Conservation (phyloP, 1,140 invertebrate species). For the Streblospio benedicti region DNA sequence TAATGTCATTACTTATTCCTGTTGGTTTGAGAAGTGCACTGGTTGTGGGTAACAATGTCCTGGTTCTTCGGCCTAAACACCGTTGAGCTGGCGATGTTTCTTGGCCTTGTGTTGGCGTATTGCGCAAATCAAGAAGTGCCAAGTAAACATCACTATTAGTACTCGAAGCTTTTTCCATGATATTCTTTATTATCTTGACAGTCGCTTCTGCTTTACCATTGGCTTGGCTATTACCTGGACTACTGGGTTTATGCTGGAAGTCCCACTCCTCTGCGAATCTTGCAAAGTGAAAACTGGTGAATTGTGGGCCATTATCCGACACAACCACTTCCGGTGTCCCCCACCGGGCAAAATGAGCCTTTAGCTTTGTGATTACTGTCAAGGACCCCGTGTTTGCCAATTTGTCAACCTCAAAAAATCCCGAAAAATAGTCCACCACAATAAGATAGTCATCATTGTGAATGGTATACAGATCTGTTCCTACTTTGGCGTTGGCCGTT, state of each 20-base stretch:
- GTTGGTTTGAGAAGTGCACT: no score
- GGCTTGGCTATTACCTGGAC: neutral
- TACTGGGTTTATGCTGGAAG: neutral
- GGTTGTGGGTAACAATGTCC: neutral
- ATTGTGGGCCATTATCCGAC: constrained; percentile 14
- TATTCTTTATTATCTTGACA: neutral
- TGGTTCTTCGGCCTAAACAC: neutral
- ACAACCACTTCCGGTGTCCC: constrained; percentile 13
- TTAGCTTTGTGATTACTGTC: constrained; percentile 11
- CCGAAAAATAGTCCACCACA: constrained; percentile 9
- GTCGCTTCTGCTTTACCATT: neutral
- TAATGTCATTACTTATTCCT: no score
- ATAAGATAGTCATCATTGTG: constrained; percentile 11
- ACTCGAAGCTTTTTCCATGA: neutral
- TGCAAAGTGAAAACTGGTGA: neutral
- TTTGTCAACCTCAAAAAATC: constrained; percentile 8
- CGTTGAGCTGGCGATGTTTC: neutral
- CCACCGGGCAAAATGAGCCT: constrained; percentile 11
- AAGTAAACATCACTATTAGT: neutral
- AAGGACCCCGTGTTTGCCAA: constrained; percentile 8
- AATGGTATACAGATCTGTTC: no score
- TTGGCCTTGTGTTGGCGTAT: neutral
- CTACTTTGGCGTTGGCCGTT: no score
- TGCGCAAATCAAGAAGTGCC: neutral
- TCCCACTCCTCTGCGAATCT: neutral